Base-by-base conservation (phyloP, 2,113 vertebrate genomes). In the Podilymbus podiceps region DNA sequence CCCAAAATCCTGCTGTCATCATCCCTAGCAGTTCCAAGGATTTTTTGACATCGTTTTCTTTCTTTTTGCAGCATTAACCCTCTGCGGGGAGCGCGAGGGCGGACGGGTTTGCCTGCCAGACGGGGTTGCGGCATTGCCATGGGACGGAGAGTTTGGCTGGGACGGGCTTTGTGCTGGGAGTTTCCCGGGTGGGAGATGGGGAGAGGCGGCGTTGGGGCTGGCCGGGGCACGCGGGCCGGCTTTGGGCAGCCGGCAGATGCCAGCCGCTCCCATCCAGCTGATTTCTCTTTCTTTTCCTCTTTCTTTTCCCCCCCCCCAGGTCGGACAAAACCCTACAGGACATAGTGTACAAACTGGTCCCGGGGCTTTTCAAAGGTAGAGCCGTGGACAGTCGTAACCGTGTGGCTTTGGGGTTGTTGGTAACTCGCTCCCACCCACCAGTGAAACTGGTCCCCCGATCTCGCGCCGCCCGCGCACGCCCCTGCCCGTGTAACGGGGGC, bases 291-390 rank as follows among this genome's bases (percentile, higher is more conserved):
- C 69, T 75, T 93, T 83, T 40, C 68, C 53, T 59, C 0, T 40
- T 67, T 42, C 19, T 33, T 35, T 38, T 15, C 50, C 53, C 17
- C 18, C 21, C 47, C 89, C n/a, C 80, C 95, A 99, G 99, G 95
- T 98, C 99, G 1, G 99, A 99, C 96, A 99, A 99, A 98, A 99
- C 99, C 91, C 98, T 99, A 5, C 99, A 99, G 98, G 99, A 99
- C 50, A 99, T 99, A 1, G 99, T 99, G 67, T 99, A 99, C 98
- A 99, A 99, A 80, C 98, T 99, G 68, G 99, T 99, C 42, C 99
- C 99, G 0, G 99, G 99, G 73, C 98, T 99, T 40, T 99, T 99
- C 96, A 99, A 99, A 99, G 99, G 99, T 99, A 93, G 67, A 81
- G 25, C 24, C 38, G 0, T 1, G 47, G 47, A 1, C 2, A 2